Evolutionary conservation across 2,113 vertebrate genomes (phyloP).

Genomic region (Lampris megalopsis): DNA sequence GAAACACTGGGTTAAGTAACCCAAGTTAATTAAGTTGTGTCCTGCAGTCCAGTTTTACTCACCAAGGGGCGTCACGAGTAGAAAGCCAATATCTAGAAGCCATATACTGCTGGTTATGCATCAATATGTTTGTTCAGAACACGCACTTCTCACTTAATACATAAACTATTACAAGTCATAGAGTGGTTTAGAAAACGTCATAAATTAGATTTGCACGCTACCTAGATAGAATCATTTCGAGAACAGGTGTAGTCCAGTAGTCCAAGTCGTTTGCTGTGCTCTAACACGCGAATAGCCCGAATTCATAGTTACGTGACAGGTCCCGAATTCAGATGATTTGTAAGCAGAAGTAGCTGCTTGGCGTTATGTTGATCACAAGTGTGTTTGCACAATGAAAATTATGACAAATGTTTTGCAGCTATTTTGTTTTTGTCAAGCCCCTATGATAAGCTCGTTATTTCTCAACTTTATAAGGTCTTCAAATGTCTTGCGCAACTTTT

Average conservation of each 20-base stretch:
- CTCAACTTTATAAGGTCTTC: background rate
- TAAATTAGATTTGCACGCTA: too few relatives aligned
- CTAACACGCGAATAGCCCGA: too few relatives aligned
- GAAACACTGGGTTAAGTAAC: background rate
- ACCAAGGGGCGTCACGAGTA: background rate
- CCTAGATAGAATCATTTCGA: too few relatives aligned
- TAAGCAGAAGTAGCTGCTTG: background rate
- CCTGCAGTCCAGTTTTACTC: slow-evolving; percentile 3
- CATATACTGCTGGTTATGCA: too few relatives aligned
- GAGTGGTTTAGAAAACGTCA: too few relatives aligned
- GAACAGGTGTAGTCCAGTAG: too few relatives aligned
- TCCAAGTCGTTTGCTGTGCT: too few relatives aligned
- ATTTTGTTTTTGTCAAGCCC: background rate
- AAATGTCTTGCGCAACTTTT: slow-evolving; percentile 12
- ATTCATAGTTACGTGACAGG: too few relatives aligned
- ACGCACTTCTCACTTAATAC: background rate
- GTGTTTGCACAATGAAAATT: background rate
- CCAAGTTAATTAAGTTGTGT: too few relatives aligned
- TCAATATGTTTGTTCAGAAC: too few relatives aligned
- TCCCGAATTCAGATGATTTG: background rate
- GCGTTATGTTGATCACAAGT: too few relatives aligned
- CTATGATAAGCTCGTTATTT: background rate
- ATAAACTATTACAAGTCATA: too few relatives aligned
- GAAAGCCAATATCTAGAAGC: background rate
- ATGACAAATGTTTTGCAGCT: background rate